Evolutionary conservation across 1,140 invertebrate species (phyloP).

Genomic region (Melitaea cinxia): DNA sequence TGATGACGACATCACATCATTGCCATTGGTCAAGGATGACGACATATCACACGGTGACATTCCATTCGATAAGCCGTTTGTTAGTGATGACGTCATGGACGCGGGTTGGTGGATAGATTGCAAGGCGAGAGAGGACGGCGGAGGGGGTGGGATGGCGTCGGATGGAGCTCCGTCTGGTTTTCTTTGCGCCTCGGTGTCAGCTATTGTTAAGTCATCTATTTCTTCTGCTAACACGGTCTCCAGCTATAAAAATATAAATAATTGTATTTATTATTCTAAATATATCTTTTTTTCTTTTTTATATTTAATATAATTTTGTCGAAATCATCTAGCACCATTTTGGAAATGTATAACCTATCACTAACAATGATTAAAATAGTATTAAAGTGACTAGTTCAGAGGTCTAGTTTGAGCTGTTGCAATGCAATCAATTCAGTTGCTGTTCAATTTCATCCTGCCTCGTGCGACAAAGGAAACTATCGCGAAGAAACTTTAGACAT

Average conservation of each 20-base stretch:
- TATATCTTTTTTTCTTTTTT: no score
- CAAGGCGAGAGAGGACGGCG: slow-evolving; percentile 60
- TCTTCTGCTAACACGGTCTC: slow-evolving; percentile 76
- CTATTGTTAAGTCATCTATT: slow-evolving; percentile 70
- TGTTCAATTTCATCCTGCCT: no score
- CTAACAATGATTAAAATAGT: no score
- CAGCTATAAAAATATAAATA: slow-evolving; percentile 56
- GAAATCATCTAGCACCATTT: no score
- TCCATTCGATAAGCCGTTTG: slow-evolving; percentile 48
- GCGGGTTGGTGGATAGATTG: slow-evolving; percentile 60
- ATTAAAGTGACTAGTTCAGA: no score
- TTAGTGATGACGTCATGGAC: slow-evolving; percentile 45
- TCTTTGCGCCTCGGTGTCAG: slow-evolving; percentile 63
- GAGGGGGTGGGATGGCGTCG: slow-evolving; percentile 66
- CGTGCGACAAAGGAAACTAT: no score
- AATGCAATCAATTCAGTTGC: no score
- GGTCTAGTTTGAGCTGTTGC: no score
- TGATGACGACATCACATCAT: slow-evolving; percentile 61
- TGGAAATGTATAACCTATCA: no score
- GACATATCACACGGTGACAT: slow-evolving; percentile 45
- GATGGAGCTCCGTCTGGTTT: slow-evolving; percentile 74
- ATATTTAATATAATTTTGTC: no score
- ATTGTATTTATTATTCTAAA: no score
- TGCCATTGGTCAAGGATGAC: slow-evolving; percentile 47
- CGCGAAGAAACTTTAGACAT: no score